These are phyloP conservation scores for Helogale parvula DNA, from an alignment of 2,113 vertebrate species.

Conservation along the genomic window DNA sequence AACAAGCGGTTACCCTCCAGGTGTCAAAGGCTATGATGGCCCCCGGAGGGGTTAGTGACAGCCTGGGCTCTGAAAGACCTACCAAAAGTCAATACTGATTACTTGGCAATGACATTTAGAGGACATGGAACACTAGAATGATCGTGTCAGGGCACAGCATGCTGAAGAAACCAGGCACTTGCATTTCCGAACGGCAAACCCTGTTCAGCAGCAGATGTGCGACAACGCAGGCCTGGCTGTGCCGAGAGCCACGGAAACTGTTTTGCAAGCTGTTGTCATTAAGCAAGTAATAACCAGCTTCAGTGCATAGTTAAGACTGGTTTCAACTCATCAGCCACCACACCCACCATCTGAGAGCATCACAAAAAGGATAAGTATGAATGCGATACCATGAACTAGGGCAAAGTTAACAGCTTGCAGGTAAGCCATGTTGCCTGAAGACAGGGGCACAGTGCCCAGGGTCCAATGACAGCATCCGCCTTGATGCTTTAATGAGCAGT, in stretches of 20 bases:
- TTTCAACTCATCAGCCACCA: conserved; percentile 67
- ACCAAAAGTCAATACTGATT: conserved; percentile 65
- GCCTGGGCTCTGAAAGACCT: conserved; percentile 63
- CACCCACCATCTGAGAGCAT: conserved; percentile 57
- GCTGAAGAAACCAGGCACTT: conserved; percentile 12
- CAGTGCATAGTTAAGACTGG: conserved; percentile 69
- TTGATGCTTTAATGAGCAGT: neutral
- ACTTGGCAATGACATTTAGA: conserved; percentile 69
- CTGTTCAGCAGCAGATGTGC: conserved; percentile 25
- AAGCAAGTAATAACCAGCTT: conserved; percentile 66
- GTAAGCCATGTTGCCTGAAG: neutral
- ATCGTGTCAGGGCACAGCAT: neutral
- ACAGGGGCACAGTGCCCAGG: too few species aligned
- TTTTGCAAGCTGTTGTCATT: conserved; percentile 75
- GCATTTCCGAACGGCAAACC: conserved; percentile 33
- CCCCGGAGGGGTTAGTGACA: conserved; percentile 61
- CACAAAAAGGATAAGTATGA: neutral
- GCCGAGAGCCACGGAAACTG: conserved; percentile 73
- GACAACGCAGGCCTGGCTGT: neutral
- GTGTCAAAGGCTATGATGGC: conserved; percentile 49
- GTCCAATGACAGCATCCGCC: neutral
- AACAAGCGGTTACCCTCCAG: conserved; percentile 61
- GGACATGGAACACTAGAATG: conserved; percentile 32
- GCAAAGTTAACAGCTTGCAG: conserved; percentile 29
- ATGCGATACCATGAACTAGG: neutral